Evolutionary conservation across 2,113 vertebrate species (phyloP), one percentile per base, ranked within the genome.

Genomic region (Epinephelus cyanopodus): DNA sequence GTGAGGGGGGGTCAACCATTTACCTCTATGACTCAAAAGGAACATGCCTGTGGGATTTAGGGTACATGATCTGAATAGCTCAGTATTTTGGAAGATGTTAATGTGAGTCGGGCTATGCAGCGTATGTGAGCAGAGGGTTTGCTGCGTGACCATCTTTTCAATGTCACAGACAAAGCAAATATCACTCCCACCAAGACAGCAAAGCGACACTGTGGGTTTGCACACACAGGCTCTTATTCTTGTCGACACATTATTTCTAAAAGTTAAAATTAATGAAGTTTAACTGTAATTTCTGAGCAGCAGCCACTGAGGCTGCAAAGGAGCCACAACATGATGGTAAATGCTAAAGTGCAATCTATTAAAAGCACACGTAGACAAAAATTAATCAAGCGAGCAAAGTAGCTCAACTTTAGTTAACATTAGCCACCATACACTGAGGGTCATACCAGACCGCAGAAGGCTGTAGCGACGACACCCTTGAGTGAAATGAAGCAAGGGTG

Each of bases 1-100:
- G 56, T 9, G 75, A 73, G 25, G 27, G 42, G 42, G 67, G 79
- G 66, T 72, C 63, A 53, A 52, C 66, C 56, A n/a, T 81, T 69
- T 84, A 64, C 45, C 72, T 90, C 85, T 29, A 69, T 66, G 84
- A 64, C 81, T 87, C 77, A 69, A 81, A 79, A 53, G 47, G 78
- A 75, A 54, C 74, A 84, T 84, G 83, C 79, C 89, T 45, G 62
- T 70, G 82, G 83, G 87, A 81, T 74, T 79, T 69, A 37, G 64
- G 80, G 76, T 19, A 83, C 85, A 89, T 90, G 87, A 83, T 82
- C 66, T 79, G 83, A 89, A 93, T 87, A 89, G 82, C 68, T 42
- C 70, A 80, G 83, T 91, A 85, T 87, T 90, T 90, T 85, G 77
- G 77, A 82, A 86, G 89, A 91, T 86, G 91, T 90, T 90, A 86